Evolutionary conservation across 2,113 vertebrate genomes (phyloP).

Genomic region (Pao palembangensis): DNA sequence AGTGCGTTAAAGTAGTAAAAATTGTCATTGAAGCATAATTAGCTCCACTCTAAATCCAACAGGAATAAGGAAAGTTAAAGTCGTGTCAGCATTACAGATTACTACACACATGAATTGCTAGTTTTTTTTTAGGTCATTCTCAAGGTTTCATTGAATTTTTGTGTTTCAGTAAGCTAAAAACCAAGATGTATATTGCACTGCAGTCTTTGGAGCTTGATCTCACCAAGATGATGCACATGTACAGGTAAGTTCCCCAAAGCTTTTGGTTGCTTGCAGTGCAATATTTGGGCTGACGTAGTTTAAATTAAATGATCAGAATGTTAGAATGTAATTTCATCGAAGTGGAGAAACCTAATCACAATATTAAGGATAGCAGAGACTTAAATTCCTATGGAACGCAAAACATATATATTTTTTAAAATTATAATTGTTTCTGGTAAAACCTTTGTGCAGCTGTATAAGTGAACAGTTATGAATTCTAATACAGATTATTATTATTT

Average conservation of each 20-base stretch:
- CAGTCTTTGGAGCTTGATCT: conserved; percentile 96
- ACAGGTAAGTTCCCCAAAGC: conserved; percentile 75
- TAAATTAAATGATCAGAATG: too few species aligned
- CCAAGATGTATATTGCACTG: conserved; percentile 96
- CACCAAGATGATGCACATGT: conserved; percentile 98
- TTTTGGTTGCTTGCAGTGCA: neutral
- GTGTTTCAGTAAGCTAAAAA: conserved; percentile 89
- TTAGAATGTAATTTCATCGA: too few species aligned
- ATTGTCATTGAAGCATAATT: too few species aligned
- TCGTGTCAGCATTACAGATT: too few species aligned
- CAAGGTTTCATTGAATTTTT: neutral
- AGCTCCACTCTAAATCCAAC: too few species aligned
- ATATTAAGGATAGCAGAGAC: too few species aligned
- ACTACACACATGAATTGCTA: neutral
- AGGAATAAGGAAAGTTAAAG: too few species aligned
- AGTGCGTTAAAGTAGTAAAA: too few species aligned
- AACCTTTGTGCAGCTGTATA: neutral
- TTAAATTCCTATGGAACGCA: too few species aligned
- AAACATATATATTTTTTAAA: too few species aligned
- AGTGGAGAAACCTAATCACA: too few species aligned
- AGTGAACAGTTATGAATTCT: neutral
- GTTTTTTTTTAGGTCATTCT: neutral
- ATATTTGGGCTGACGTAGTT: neutral
- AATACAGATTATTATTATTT: neutral
- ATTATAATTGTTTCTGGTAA: too few species aligned